Evolutionary conservation across 2,888 invertebrate species (phyloP).

Genomic region (Isoperla grammatica): DNA sequence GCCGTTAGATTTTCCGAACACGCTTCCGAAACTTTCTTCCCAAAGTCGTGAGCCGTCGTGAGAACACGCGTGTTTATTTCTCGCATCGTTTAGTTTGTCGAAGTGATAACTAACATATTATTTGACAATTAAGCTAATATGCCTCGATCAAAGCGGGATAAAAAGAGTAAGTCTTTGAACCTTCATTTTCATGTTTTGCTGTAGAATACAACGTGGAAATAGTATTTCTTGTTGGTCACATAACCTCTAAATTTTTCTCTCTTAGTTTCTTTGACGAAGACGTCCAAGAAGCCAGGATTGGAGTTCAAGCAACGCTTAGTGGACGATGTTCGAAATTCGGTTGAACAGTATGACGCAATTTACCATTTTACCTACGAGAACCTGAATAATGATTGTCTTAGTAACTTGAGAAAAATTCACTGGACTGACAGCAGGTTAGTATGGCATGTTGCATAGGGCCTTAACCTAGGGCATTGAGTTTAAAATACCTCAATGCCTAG

Average conservation of each 20-base stretch:
- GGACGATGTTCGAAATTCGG: slow-evolving; percentile 75
- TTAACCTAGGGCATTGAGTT: too few relatives aligned
- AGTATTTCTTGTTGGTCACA: background rate
- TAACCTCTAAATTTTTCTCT: slow-evolving; percentile 37
- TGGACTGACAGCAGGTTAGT: slow-evolving; percentile 74
- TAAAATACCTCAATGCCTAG: too few relatives aligned
- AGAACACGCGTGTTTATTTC: too few relatives aligned
- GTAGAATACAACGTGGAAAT: background rate
- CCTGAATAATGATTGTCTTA: slow-evolving; percentile 86
- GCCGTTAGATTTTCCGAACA: too few relatives aligned
- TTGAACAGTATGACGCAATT: slow-evolving; percentile 76
- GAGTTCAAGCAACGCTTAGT: slow-evolving; percentile 83
- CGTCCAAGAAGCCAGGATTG: slow-evolving; percentile 88
- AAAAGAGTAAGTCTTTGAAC: background rate
- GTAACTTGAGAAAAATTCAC: slow-evolving; percentile 69
- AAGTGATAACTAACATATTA: too few relatives aligned
- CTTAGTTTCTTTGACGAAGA: slow-evolving; percentile 91
- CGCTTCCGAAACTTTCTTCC: too few relatives aligned
- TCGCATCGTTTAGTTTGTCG: too few relatives aligned
- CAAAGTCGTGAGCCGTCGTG: too few relatives aligned
- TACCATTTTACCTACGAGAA: slow-evolving; percentile 88
- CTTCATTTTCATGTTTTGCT: background rate
- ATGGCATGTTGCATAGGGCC: background rate
- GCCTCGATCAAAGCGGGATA: background rate
- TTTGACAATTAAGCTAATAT: too few relatives aligned